Evolutionary conservation across 2,113 vertebrate genomes (phyloP).

Genomic region (Casuarius casuarius): DNA sequence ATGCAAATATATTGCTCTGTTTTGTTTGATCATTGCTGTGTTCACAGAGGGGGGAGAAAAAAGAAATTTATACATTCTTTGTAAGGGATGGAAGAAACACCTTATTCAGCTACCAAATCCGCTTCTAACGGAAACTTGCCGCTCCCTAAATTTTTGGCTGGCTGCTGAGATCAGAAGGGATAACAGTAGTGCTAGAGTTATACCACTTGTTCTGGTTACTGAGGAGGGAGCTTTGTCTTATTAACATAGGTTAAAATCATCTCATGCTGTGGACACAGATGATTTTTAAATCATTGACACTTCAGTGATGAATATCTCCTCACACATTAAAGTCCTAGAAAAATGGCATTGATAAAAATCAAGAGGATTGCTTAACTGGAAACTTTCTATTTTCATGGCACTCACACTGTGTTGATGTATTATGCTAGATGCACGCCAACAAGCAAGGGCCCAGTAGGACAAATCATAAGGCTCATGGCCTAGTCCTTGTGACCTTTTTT

Average conservation of each 20-base stretch:
- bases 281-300: background rate
- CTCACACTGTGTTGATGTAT: background rate
- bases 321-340: background rate
- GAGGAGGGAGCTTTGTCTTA: background rate
- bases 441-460: background rate
- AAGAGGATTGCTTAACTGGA: background rate
- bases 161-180: constrained; percentile 25
- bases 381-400: background rate
- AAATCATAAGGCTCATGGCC: background rate
- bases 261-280: background rate
- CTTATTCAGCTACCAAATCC: background rate
- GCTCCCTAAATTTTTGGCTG: constrained; percentile 58
- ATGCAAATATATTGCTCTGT: background rate
- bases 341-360: constrained; percentile 8
- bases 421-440: background rate
- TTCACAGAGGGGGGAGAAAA: background rate
- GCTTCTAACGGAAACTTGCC: background rate
- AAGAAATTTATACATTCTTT: constrained; percentile 31
- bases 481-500: background rate
- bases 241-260: background rate
- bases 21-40: background rate
- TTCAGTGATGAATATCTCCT: background rate
- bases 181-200: background rate
- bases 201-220: background rate
- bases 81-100: constrained; percentile 17